phyloP scores from a whole-genome alignment of 2,113 vertebrate genomes.

The Phycodurus eques region DNA sequence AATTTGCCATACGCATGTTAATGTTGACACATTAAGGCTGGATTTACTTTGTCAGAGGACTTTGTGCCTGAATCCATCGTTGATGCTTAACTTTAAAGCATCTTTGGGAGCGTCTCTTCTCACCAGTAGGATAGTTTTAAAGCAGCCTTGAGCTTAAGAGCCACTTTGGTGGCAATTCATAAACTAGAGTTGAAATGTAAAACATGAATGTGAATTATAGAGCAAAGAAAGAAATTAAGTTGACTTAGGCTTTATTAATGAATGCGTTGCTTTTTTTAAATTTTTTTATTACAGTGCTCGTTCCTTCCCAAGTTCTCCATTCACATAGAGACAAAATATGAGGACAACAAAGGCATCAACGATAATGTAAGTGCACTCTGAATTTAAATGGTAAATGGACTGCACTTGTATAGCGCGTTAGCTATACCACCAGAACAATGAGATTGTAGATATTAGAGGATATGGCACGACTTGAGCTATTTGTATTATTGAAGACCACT shows the following conservation, averaged over 20 bases:
- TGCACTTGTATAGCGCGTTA: no score
- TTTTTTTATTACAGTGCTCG: constrained; percentile 56
- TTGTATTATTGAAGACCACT: constrained; percentile 16
- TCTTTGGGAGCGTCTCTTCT: constrained; percentile 2
- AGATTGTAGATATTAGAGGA: constrained; percentile 16
- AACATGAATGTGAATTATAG: no score
- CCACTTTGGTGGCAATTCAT: neutral
- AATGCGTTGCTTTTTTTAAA: neutral
- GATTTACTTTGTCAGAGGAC: constrained; percentile 7
- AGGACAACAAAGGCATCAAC: constrained; percentile 72
- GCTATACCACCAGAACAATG: neutral
- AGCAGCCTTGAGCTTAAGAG: neutral
- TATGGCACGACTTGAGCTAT: constrained; percentile 22
- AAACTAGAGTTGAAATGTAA: neutral
- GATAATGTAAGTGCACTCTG: constrained; percentile 59
- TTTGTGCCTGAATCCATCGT: neutral
- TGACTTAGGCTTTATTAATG: neutral
- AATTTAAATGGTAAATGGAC: neutral
- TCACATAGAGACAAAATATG: constrained; percentile 73
- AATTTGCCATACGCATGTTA: constrained; percentile 19
- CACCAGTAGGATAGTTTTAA: neutral
- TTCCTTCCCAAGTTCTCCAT: constrained; percentile 74
- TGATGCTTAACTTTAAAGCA: neutral
- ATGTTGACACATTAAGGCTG: constrained; percentile 5
- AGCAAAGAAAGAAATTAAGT: neutral